Evolutionary conservation across 2,113 vertebrate species (phyloP), one percentile per base, ranked within the genome.

Genomic region (Herpailurus yagouaroundi): DNA sequence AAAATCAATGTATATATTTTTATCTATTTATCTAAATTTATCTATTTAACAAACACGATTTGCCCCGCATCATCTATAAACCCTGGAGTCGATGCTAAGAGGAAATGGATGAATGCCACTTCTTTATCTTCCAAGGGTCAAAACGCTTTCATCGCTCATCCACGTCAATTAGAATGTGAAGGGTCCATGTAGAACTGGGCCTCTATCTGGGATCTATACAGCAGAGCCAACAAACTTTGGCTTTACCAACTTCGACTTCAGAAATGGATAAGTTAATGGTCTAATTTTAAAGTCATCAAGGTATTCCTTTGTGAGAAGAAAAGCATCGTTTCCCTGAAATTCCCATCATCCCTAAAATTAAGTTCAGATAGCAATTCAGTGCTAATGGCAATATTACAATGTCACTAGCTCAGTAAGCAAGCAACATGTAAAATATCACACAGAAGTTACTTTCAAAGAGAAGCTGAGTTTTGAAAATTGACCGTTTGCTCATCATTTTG

Each of bases 251-350:
- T 88, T 77, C 29, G 48, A 27, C 79, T 95, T 92, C 60, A 93
- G 48, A 91, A 84, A 93, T 79, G 84, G 84, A 79, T 55, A 85
- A 38, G 82, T 31, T 68, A 97, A 95, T 84, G 50, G 80, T 55
- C 55, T 73, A 77, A 79, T 52, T 93, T 89, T 41, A 93, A 97
- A 89, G 76, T 52, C 33, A 38, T 60, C 63, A 45, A 23, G 52
- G 23, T 79, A 79, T 84, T 77, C 52, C 73, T 95, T 71, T 64
- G 16, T 89, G 63, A 89, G 52, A 85, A 79, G 79, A 89, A 92
- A 97, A 92, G 82, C 88, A 94, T 71, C 48, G 11, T 57, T 79
- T 93, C 31, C 84, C 69, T 89, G 96, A 84, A 79, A 93, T 95
- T 55, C 60, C 64, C 55, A 73, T 29, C 50, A 63, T 80, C 69